Base-by-base conservation (phyloP, 2,797 vertebrate species). In the Leuciscus waleckii region DNA sequence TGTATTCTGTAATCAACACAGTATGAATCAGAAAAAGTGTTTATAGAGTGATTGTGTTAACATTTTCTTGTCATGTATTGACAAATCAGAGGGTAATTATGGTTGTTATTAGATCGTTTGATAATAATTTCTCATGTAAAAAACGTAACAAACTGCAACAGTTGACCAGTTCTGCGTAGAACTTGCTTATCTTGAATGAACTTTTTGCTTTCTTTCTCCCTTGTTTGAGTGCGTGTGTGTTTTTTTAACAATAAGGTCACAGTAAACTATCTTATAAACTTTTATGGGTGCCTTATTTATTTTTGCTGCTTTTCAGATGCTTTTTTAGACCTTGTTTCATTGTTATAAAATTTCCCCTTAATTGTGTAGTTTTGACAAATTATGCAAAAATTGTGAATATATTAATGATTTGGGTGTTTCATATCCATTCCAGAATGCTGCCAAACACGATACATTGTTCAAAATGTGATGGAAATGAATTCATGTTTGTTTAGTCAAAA, bases 61-160 rank as follows among this genome's bases (percentile, higher is more conserved):
- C 51, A 61, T 43, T 82, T 82, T 63, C 70, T 32, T 26, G 68
- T 58, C 37, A 58, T 73, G 10, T 43, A 49, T 74, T 75, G 81
- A 26, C 35, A 65, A 83, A 63, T 74, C 37, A 49, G 39, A 73
- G 14, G 26, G 39, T 49, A 46, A 23, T 61, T 63, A 29, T 49
- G 41, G 9, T 81, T 82, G 14, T 67, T 41, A 26, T 81, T 56
- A 43, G 49, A 70, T 51, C 35, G 26, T 56, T 70, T 71, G 67
- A 56, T 71, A 5, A 56, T 56, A 29, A 35, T 81, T 80, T 68
- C 10, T 49, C 19, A 61, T 78, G 56, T 77, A 41, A 78, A 35
- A 77, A 41, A 61, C 37, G 1, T 77, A 8, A 51, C 17, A 75
- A 58, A n/a, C 51, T n/a, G 13, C 35, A 76, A 23, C 29, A n/a